Percentiles rank a stretch among this genome's conserved stretches.
These are phyloP conservation scores for Drosophila cardini DNA, from an alignment of 1,140 invertebrate species.

Conservation along the genomic window DNA sequence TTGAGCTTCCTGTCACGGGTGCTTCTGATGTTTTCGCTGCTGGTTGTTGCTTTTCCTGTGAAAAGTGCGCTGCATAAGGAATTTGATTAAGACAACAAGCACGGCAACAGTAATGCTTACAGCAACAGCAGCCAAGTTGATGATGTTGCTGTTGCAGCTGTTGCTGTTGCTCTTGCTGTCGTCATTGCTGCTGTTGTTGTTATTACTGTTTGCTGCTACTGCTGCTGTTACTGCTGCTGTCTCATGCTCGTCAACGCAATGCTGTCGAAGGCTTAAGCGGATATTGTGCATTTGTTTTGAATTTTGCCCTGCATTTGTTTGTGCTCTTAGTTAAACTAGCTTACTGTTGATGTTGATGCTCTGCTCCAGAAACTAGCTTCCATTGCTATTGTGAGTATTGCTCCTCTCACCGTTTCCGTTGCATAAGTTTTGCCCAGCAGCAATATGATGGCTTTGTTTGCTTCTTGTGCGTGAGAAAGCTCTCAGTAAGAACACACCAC, in stretches of 20 bases:
- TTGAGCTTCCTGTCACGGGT: conserved; percentile 74
- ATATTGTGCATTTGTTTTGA: conserved; percentile 77
- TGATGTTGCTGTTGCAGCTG: conserved; percentile 61
- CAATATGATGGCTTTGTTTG: conserved; percentile 51
- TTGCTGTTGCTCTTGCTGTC: conserved; percentile 36
- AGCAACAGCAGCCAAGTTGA: conserved; percentile 53
- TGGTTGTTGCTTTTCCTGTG: conserved; percentile 63
- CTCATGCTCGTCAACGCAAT: conserved; percentile 41
- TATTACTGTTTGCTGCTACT: conserved; percentile 28
- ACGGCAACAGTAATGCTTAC: conserved; percentile 42
- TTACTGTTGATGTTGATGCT: conserved; percentile 63
- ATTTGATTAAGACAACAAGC: conserved; percentile 79
- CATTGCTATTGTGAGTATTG: conserved; percentile 20
- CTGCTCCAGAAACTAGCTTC: conserved; percentile 49
- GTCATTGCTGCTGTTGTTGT: conserved; percentile 21
- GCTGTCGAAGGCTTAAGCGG: conserved; percentile 79
- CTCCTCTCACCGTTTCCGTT: background rate
- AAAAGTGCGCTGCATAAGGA: conserved; percentile 78
- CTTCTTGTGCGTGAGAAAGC: conserved; percentile 44
- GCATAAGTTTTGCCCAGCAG: conserved; percentile 49
- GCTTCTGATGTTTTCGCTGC: conserved; percentile 33
- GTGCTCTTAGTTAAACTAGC: conserved; percentile 69
- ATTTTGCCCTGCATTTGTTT: conserved; percentile 74
- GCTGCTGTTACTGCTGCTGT: conserved; percentile 33
- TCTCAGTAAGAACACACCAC: conserved; percentile 18